Percentiles rank a stretch among this genome's conserved stretches.
phyloP scores from a whole-genome alignment of 2,888 invertebrate species.

The Strigamia crassipes region DNA sequence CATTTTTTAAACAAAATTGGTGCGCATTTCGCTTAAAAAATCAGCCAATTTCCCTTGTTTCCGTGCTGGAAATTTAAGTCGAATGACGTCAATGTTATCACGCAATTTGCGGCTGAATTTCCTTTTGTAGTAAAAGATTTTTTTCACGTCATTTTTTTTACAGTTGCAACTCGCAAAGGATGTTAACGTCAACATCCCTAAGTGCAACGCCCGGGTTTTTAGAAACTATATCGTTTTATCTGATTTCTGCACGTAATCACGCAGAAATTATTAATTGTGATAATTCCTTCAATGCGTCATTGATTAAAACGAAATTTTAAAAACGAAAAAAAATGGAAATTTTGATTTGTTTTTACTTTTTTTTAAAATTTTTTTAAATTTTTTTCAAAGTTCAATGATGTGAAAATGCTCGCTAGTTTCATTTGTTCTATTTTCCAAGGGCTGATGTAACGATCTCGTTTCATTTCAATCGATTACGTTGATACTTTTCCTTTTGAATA shows the following conservation, averaged over 20 bases:
- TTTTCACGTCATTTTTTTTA: not conserved
- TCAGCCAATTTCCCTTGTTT: not conserved
- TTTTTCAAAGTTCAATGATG: not conserved
- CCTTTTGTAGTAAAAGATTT: slow-evolving; percentile 11
- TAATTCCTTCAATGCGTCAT: no score
- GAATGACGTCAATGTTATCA: not conserved
- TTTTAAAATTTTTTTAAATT: not conserved
- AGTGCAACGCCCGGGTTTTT: slow-evolving; percentile 6
- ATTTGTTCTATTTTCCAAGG: slow-evolving; percentile 11
- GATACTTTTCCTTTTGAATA: not conserved
- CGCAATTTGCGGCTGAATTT: slow-evolving; percentile 14
- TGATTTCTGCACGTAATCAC: no score
- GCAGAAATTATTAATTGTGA: no score
- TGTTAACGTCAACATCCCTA: slow-evolving; percentile 5
- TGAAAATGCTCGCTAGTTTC: not conserved
- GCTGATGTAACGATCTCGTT: not conserved
- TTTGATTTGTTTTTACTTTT: not conserved
- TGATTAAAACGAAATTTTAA: not conserved
- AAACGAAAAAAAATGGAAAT: not conserved
- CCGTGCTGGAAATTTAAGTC: not conserved
- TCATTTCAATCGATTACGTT: not conserved
- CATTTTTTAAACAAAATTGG: no score
- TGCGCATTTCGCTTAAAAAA: no score
- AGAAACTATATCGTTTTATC: not conserved
- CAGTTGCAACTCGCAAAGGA: not conserved